Percentiles rank a stretch among this genome's conserved stretches.
Conservation (phyloP, 2,888 invertebrate species). For the Tryphoninae sp. region DNA sequence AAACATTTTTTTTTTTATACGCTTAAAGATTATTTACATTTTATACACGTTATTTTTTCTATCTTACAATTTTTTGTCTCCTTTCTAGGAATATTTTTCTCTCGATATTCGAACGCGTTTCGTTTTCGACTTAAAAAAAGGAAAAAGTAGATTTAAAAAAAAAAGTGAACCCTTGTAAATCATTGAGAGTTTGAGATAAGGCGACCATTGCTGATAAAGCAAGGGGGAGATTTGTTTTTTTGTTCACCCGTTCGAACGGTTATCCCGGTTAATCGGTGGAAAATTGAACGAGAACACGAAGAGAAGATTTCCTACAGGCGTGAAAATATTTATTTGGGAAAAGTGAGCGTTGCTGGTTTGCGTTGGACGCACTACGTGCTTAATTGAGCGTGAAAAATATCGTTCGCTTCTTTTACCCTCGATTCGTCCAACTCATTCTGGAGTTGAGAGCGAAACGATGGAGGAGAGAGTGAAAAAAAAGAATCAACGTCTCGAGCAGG, state of each 20-base stretch:
- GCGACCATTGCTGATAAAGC: not conserved
- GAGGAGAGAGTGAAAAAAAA: not conserved
- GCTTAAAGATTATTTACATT: too few species aligned
- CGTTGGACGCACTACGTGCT: not conserved
- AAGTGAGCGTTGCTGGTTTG: not conserved
- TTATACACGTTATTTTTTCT: not conserved
- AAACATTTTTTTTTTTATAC: not conserved
- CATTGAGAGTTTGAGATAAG: not conserved
- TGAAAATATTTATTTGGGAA: not conserved
- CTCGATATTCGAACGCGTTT: not conserved
- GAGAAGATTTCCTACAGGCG: not conserved
- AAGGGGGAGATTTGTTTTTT: not conserved
- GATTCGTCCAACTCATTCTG: not conserved
- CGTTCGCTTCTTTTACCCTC: not conserved
- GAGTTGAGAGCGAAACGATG: not conserved
- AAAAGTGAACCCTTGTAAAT: not conserved
- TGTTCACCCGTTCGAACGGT: not conserved
- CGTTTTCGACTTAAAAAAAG: not conserved
- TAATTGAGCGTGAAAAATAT: constrained; percentile 21
- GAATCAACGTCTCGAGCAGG: not conserved
- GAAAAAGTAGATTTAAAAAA: not conserved
- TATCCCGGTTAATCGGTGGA: constrained; percentile 20
- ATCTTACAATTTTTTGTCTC: not conserved
- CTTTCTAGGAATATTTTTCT: not conserved
- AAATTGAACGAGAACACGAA: constrained; percentile 19